Evolutionary conservation across 2,888 invertebrate species (phyloP).

Genomic region (Nycteola revayana): DNA sequence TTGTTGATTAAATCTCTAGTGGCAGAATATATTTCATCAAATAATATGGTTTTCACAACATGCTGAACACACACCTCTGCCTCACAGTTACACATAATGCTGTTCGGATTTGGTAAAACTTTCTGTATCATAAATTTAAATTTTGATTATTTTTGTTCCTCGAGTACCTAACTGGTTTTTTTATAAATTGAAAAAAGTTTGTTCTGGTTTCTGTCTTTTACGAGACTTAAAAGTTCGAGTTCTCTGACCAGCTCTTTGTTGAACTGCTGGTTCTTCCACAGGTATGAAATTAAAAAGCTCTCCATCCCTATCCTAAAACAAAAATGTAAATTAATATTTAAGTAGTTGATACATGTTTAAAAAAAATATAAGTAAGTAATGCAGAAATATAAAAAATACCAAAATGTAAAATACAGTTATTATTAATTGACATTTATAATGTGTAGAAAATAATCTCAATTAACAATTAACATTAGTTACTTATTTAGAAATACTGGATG

Average conservation of each 20-base stretch:
- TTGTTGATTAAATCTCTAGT: background rate
- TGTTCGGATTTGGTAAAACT: background rate
- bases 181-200: slow-evolving; percentile 1
- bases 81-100: background rate
- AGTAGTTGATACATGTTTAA: too few species aligned
- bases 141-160: background rate
- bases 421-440: too few species aligned
- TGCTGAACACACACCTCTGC: slow-evolving; percentile 1
- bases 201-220: background rate
- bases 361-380: too few species aligned
- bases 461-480: too few species aligned
- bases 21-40: background rate
- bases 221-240: background rate
- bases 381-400: too few species aligned
- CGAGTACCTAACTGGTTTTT: background rate
- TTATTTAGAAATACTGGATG: too few species aligned
- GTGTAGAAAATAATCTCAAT: too few species aligned
- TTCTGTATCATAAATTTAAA: background rate
- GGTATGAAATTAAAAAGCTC: background rate
- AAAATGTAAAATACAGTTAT: too few species aligned
- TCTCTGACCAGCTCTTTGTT: background rate
- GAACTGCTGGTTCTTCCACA: background rate
- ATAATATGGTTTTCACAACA: background rate
- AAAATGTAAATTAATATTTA: too few species aligned
- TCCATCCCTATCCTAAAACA: background rate